These are phyloP conservation scores for Chamaea fasciata DNA, from an alignment of 2,113 vertebrate species.

Conservation along the genomic window DNA sequence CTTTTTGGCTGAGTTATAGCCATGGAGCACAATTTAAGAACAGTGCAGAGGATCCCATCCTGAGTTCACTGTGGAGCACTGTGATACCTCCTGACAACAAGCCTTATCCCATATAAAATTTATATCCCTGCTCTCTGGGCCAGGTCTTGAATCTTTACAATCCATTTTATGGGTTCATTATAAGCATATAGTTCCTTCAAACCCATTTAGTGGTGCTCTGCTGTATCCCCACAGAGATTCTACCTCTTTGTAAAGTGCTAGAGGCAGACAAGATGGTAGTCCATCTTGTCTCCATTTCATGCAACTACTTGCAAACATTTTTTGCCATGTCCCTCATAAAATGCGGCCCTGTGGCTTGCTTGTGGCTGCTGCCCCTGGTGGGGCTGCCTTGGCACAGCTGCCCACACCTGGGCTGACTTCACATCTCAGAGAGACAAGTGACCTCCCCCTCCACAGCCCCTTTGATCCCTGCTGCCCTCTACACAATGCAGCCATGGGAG, in stretches of 20 bases:
- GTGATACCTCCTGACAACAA: neutral
- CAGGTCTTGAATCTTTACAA: neutral
- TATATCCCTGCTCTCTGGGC: neutral
- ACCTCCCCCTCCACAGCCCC: accelerated
- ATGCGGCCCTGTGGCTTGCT: neutral
- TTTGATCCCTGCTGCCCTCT: neutral
- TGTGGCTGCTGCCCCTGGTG: neutral
- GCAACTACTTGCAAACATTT: neutral
- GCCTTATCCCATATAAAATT: neutral
- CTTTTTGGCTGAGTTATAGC: neutral
- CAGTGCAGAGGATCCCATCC: neutral
- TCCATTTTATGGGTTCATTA: neutral
- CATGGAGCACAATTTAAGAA: neutral
- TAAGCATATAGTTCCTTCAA: neutral
- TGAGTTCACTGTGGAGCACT: neutral
- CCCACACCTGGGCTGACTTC: neutral
- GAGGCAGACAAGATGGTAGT: neutral
- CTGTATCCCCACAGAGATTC: neutral
- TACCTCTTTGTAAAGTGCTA: neutral
- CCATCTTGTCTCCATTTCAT: neutral
- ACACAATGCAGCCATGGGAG: accelerated
- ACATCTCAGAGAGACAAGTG: neutral
- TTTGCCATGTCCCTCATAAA: neutral
- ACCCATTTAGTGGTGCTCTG: neutral
- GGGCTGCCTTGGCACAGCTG: neutral